These are phyloP conservation scores for Calcarius lapponicus DNA, from an alignment of 2,797 vertebrate species.

Conservation along the genomic window DNA sequence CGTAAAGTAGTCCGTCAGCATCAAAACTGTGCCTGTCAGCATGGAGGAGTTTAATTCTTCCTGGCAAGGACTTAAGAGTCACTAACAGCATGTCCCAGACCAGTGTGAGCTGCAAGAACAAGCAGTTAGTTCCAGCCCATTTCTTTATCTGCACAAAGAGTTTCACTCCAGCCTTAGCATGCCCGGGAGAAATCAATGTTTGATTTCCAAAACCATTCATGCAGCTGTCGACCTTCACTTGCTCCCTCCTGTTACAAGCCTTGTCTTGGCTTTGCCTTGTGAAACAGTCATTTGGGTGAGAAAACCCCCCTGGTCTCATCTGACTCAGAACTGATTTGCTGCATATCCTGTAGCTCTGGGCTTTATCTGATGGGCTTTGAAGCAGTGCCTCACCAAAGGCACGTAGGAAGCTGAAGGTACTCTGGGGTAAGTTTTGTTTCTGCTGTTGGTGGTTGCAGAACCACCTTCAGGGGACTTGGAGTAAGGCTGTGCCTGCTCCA, in stretches of 20 bases:
- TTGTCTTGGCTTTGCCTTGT: neutral
- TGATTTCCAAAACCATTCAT: neutral
- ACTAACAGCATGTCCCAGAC: neutral
- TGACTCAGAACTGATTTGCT: neutral
- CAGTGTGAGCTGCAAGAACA: neutral
- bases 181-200: neutral
- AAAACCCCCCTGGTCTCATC: neutral
- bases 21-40: conserved; percentile 57
- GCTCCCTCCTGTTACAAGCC: neutral
- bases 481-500: neutral
- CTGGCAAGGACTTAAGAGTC: conserved; percentile 28
- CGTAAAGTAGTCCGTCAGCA: conserved; percentile 34
- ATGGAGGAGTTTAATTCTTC: conserved; percentile 51
- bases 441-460: neutral
- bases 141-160: neutral
- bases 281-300: neutral
- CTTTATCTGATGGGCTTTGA: conserved; percentile 6
- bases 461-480: neutral
- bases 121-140: neutral
- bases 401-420: neutral
- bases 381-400: neutral
- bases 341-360: neutral
- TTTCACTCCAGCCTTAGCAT: neutral
- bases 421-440: neutral
- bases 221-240: neutral